Evolutionary conservation across 2,113 vertebrate genomes (phyloP), one percentile per base, ranked within the genome.

Genomic region (Ptychochromis oligacanthus): DNA sequence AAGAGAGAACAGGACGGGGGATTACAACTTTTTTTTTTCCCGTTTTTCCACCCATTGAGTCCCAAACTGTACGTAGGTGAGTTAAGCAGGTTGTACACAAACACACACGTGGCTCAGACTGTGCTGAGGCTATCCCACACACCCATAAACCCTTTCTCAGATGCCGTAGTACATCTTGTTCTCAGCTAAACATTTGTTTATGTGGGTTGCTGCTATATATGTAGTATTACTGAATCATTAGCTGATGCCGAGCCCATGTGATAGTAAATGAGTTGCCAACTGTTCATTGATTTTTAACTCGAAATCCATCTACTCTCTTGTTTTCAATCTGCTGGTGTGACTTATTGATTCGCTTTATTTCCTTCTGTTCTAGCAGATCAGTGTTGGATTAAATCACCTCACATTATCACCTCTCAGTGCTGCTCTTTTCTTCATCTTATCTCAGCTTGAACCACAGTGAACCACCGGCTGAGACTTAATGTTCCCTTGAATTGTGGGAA

Each of bases 281-380:
- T 54, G 56, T 59, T 80, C 2, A 93, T 89, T 79, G 90, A 92
- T 92, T 83, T 90, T 18, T 58, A 70, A 54, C 80, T 93, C 80
- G 3, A 88, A 67, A 75, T 38, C 22, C 60, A 60, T 83, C 56
- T 49, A 24, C 58, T 65, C 70, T 31, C 72, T 80, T 24, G 54
- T 67, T 67, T 82, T 82, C 76, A 20, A 55, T 52, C 43, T 8
- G 15, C 38, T 61, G 36, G 36, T 85, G 85, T 61, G 76, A 76
- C 46, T 62, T 77, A 83, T 91, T 56, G 83, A 91, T 87, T 70
- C 1, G 0, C 17, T 72, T 6, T 61, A 64, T 82, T 56, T 4
- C 46, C 34, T 64, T 78, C 87, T 84, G 62, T 52, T 74, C 40
- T 52, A 38, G 17, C 13, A 26, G 31, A 76, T 20, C 36, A 20